Conservation (phyloP, 2,113 vertebrate genomes). For the Calonectris borealis region DNA sequence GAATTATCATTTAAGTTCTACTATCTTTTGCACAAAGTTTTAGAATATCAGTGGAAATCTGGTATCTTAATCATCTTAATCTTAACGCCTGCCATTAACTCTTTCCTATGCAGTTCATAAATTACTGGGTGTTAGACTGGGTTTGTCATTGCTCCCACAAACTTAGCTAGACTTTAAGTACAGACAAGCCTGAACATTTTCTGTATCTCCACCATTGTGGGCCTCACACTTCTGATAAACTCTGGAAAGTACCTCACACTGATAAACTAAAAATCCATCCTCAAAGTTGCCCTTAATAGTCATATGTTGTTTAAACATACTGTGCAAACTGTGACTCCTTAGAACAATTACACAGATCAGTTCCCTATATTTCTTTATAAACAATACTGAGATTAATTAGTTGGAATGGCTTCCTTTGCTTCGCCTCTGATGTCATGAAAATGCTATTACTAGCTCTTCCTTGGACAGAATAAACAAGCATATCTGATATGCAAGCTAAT, state of each 20-base stretch:
- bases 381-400: constrained; percentile 66
- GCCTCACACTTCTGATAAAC: neutral
- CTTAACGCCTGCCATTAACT: neutral
- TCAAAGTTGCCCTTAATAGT: constrained; percentile 24
- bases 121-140: neutral
- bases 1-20: neutral
- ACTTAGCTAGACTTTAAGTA: neutral
- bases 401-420: constrained; percentile 68
- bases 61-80: neutral
- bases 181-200: neutral
- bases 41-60: neutral
- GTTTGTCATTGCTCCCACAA: neutral
- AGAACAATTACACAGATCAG: constrained; percentile 55
- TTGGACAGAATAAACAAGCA: constrained; percentile 66
- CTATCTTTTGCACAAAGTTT: neutral
- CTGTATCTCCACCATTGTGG: neutral
- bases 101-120: neutral
- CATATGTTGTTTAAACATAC: constrained; percentile 11
- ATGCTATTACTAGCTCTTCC: constrained; percentile 69
- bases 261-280: constrained; percentile 40
- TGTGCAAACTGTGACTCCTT: constrained; percentile 67
- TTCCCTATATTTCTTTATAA: constrained; percentile 60
- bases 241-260: neutral
- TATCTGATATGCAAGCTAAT: constrained; percentile 65
- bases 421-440: constrained; percentile 72